Conservation (phyloP, 2,888 invertebrate species). For the Lepidocyrtinus sp. region DNA sequence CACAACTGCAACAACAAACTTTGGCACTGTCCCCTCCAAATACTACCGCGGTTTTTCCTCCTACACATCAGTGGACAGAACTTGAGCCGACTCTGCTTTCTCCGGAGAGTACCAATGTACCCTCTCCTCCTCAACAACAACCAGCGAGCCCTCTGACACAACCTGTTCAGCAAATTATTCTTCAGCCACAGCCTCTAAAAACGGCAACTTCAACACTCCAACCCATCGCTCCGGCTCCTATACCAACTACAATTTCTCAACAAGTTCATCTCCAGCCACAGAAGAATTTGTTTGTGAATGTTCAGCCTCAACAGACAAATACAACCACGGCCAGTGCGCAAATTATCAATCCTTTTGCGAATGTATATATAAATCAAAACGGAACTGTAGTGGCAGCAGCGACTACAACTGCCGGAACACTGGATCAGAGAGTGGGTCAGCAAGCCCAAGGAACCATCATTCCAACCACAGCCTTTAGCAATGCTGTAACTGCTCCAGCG, state of each 20-base stretch:
- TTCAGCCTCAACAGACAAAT: slow-evolving; percentile 1
- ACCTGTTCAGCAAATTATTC: not conserved
- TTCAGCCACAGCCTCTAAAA: not conserved
- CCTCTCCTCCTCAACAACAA: slow-evolving; percentile 16
- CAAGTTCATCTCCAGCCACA: slow-evolving; percentile 6
- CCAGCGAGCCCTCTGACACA: slow-evolving; percentile 13
- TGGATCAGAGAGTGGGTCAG: slow-evolving; percentile 12
- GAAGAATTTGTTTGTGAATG: slow-evolving; percentile 43
- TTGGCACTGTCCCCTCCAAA: slow-evolving; percentile 35
- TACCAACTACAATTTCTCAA: not conserved
- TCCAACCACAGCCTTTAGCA: slow-evolving; percentile 35
- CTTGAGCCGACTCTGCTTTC: slow-evolving; percentile 36
- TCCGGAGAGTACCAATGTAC: slow-evolving; percentile 24
- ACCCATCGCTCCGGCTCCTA: not conserved
- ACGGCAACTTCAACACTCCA: slow-evolving; percentile 4
- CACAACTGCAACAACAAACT: not conserved
- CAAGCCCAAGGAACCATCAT: slow-evolving; percentile 27
- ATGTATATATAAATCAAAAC: slow-evolving; percentile 46
- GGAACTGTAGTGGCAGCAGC: slow-evolving; percentile 43
- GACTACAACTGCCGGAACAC: slow-evolving; percentile 19
- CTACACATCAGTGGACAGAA: slow-evolving; percentile 25
- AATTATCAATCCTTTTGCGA: slow-evolving; percentile 41
- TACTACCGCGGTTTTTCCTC: slow-evolving; percentile 25
- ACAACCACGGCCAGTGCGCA: not conserved
- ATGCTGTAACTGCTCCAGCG: not conserved